Base-by-base conservation (phyloP, 2,113 vertebrate genomes). In the Peromyscus leucopus region DNA sequence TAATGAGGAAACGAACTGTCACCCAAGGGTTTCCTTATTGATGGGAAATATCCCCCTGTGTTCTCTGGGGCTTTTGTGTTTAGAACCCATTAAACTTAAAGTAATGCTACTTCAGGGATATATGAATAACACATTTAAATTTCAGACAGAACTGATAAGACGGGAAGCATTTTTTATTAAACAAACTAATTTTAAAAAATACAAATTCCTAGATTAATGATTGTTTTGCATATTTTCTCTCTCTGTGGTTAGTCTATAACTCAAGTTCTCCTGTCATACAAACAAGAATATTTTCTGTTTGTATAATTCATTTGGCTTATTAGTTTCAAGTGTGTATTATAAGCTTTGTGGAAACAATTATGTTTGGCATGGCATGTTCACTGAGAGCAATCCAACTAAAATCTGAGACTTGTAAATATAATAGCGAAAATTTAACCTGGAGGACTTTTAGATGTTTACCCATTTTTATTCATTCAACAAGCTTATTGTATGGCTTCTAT, bases 11-110 rank as follows among this genome's bases (percentile, higher is more conserved):
- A 94, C 48, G 96, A 84, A 93, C 97, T 36, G 33, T 97, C 80
- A 95, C 85, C 97, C 89, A 94, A 90, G 86, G 92, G 85, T 90
- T 93, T 95, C 67, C 90, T 92, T 92, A 95, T 95, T 97, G 97
- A 93, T 94, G 42, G 76, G 42, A 96, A 95, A 89, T 93, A 91
- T 42, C 24, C 10, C 24, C 86, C 15, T 63, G 7, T 91, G 26
- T 97, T 96, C 96, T 96, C 91, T 31, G 59, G 91, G 92, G 61
- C 26, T 51, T 71, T 57, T 94, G 95, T 95, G 94, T 98, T 67
- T 51, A 9, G 8, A 93, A 75, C 33, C 92, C 75, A 93, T 82
- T 98, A 97, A 96, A 97, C 93, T 96, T 93, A 96, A 97, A 98
- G 95, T 95, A 95, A 94, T 31, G 16, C 74, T 72, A 84, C 86